phyloP scores from a whole-genome alignment of 35 echinoderm and acorn worm genomes.

The Amphiura filiformis region DNA sequence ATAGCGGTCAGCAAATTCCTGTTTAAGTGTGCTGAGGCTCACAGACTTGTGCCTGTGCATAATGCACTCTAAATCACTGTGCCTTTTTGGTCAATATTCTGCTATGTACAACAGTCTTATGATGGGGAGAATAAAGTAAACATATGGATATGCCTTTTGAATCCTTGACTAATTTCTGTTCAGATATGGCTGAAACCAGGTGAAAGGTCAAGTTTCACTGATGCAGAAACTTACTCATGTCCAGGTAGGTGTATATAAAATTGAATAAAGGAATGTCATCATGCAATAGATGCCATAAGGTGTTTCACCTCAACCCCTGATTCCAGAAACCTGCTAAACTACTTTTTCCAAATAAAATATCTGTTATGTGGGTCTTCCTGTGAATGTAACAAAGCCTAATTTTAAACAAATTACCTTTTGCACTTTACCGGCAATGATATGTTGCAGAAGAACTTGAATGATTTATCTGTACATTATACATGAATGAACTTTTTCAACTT shows the following conservation, averaged over 20 bases:
- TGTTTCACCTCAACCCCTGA: neutral
- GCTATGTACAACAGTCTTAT: too few species aligned
- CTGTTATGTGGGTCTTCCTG: neutral
- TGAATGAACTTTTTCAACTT: too few species aligned
- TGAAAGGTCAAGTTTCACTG: slow-evolving; percentile 44
- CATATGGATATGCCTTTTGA: too few species aligned
- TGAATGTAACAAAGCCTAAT: neutral
- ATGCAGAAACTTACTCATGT: slow-evolving; percentile 60
- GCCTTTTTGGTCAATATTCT: too few species aligned
- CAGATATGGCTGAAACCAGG: slow-evolving; percentile 84
- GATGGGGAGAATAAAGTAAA: too few species aligned
- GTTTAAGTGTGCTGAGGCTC: too few species aligned
- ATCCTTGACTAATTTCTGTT: neutral
- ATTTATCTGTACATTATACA: too few species aligned
- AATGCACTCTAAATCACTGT: too few species aligned
- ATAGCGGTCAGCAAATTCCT: too few species aligned
- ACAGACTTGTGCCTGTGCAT: too few species aligned
- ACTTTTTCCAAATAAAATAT: too few species aligned
- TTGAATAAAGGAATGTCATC: neutral
- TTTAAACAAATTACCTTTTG: neutral
- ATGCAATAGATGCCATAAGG: neutral
- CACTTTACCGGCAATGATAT: neutral
- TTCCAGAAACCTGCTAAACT: neutral
- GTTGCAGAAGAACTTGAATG: too few species aligned
- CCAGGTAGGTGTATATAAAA: slow-evolving; percentile 55